These are phyloP conservation scores for Pollenia amentaria DNA, from an alignment of 2,888 invertebrate genomes.

Conservation along the genomic window DNA sequence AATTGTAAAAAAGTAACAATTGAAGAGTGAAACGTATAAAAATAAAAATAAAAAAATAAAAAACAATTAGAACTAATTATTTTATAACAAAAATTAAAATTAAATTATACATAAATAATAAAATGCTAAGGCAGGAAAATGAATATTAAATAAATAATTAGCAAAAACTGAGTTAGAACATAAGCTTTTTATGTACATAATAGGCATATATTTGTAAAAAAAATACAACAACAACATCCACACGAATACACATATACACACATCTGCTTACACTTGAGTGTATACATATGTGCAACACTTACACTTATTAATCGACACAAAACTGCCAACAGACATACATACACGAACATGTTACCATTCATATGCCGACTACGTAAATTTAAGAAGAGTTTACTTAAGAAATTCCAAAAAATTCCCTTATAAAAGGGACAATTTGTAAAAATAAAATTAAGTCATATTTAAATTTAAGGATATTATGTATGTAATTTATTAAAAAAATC, in stretches of 20 bases:
- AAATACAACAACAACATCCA: not conserved
- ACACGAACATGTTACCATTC: not conserved
- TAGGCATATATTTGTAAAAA: slow-evolving; percentile 29
- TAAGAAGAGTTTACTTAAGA: slow-evolving; percentile 2
- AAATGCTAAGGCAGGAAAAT: slow-evolving; percentile 37
- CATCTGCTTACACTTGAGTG: not conserved
- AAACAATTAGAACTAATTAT: slow-evolving; percentile 64
- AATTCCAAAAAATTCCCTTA: not conserved
- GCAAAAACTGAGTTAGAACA: slow-evolving; percentile 42
- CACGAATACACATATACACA: not conserved
- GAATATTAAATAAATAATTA: slow-evolving; percentile 55
- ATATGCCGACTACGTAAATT: not conserved
- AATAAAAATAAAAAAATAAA: slow-evolving; percentile 43
- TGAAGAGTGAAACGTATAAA: slow-evolving; percentile 69
- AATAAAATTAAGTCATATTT: not conserved
- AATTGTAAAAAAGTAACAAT: slow-evolving; percentile 67
- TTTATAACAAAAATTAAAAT: slow-evolving; percentile 55
- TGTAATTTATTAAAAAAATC: not conserved
- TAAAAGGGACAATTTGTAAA: not conserved
- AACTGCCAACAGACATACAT: not conserved
- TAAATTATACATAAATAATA: slow-evolving; percentile 52
- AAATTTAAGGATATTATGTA: not conserved
- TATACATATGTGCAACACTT: not conserved
- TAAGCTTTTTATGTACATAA: slow-evolving; percentile 56
- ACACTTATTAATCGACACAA: not conserved